Percentiles rank a stretch among this genome's conserved stretches.
phyloP scores from a whole-genome alignment of 2,797 vertebrate species.

The Nannoperca obscura region DNA sequence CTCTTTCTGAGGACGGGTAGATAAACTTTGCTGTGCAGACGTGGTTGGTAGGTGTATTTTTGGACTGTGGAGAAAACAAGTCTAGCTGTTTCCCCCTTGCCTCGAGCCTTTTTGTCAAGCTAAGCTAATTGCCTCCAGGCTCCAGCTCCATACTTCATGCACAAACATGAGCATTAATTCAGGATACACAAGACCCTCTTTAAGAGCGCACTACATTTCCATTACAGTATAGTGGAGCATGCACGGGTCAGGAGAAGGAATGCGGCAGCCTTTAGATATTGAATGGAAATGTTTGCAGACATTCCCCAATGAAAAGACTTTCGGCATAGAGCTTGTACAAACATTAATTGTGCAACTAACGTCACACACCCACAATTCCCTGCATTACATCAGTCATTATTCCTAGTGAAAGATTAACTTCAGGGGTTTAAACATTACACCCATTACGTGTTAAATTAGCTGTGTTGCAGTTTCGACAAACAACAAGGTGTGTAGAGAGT shows the following conservation, averaged over 20 bases:
- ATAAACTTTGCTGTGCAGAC: not conserved
- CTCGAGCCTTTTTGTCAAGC: slow-evolving; percentile 11
- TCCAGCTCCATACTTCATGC: not conserved
- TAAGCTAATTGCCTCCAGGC: slow-evolving; percentile 4
- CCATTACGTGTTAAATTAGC: slow-evolving; percentile 57
- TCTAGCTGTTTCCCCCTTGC: not conserved
- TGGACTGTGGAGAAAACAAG: not conserved
- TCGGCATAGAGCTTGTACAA: slow-evolving; percentile 51
- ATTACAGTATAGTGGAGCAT: slow-evolving; percentile 4
- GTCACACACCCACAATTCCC: slow-evolving; percentile 39
- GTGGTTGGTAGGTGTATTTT: not conserved
- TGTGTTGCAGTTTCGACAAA: slow-evolving; percentile 40
- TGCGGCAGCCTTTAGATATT: slow-evolving; percentile 33
- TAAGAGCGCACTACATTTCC: slow-evolving; percentile 22
- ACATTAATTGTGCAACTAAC: slow-evolving; percentile 62
- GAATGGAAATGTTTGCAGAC: slow-evolving; percentile 48
- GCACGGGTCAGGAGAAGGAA: slow-evolving; percentile 21
- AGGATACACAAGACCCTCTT: slow-evolving; percentile 8
- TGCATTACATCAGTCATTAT: slow-evolving; percentile 66
- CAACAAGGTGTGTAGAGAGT: slow-evolving; percentile 15
- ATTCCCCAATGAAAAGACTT: slow-evolving; percentile 44
- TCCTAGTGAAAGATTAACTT: slow-evolving; percentile 69
- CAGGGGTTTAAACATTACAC: slow-evolving; percentile 48
- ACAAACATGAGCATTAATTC: not conserved
- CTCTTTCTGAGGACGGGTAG: not conserved